A percentile compares a stretch with the other conserved stretches of the same genome.
Evolutionary conservation across 2,888 invertebrate genomes (phyloP).

Genomic region (Malthinus flaveolus): DNA sequence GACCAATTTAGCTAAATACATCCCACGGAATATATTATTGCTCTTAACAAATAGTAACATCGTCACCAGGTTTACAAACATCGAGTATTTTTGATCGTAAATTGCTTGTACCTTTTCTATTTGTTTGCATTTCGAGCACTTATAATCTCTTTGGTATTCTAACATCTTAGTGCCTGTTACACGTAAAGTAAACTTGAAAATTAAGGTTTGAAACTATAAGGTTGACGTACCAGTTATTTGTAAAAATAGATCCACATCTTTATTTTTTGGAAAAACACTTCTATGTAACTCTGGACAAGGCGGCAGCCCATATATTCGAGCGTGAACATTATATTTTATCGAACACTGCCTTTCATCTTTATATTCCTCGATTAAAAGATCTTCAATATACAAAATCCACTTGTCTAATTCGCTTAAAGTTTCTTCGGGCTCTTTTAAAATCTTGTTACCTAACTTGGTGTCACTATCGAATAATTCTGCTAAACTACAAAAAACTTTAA

Average conservation of each 20-base stretch:
- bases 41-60: slow-evolving; percentile 76
- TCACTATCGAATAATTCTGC: slow-evolving; percentile 70
- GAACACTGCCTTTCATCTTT: slow-evolving; percentile 49
- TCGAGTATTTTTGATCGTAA: slow-evolving; percentile 64
- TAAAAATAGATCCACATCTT: slow-evolving; percentile 72
- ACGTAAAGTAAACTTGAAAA: slow-evolving; percentile 47
- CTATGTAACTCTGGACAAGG: slow-evolving; percentile 70
- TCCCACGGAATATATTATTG: slow-evolving; percentile 64
- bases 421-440: slow-evolving; percentile 66
- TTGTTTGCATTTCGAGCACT: slow-evolving; percentile 77
- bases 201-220: background rate
- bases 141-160: slow-evolving; percentile 73
- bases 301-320: slow-evolving; percentile 68
- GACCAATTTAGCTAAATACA: slow-evolving; percentile 86
- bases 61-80: slow-evolving; percentile 86
- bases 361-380: slow-evolving; percentile 56
- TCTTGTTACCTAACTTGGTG: slow-evolving; percentile 67
- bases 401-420: slow-evolving; percentile 67
- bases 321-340: slow-evolving; percentile 68
- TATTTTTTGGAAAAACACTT: slow-evolving; percentile 68
- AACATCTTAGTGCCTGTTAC: slow-evolving; percentile 75
- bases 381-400: slow-evolving; percentile 64
- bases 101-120: slow-evolving; percentile 67
- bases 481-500: slow-evolving; percentile 61
- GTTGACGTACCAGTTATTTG: slow-evolving; percentile 66